phyloP scores from a whole-genome alignment of 2,113 vertebrate genomes.

The Grammomys dolichurus region DNA sequence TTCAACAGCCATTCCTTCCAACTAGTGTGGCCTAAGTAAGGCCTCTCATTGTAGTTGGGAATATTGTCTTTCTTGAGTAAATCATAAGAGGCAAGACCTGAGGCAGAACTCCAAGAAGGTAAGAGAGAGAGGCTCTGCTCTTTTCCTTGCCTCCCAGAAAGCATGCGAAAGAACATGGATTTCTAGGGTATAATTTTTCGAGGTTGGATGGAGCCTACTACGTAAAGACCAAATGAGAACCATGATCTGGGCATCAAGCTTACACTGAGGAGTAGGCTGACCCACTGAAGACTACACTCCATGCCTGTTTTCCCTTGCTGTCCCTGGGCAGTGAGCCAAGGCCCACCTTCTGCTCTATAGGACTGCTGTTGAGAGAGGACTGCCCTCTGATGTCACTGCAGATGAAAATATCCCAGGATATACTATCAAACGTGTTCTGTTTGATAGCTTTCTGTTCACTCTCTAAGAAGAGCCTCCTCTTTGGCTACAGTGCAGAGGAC shows the following conservation, averaged over 20 bases:
- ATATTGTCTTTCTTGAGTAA: constrained; percentile 34
- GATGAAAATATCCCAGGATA: not conserved
- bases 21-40: not conserved
- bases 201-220: not conserved
- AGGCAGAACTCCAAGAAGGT: not conserved
- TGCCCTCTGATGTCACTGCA: not conserved
- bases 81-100: not conserved
- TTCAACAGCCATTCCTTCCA: constrained; percentile 2
- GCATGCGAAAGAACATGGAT: not conserved
- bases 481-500: not conserved
- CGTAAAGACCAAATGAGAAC: not conserved
- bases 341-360: not conserved
- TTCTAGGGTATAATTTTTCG: not conserved
- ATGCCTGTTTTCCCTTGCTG: not conserved
- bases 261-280: not conserved
- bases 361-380: not conserved
- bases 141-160: not conserved
- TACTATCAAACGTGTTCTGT: not conserved
- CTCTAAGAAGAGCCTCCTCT: not conserved
- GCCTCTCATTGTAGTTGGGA: not conserved
- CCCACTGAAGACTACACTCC: not conserved
- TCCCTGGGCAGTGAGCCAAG: not conserved
- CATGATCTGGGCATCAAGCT: not conserved
- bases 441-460: constrained; percentile 20
- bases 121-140: not conserved